phyloP scores from a whole-genome alignment of 2,113 vertebrate genomes.

The Antidorcas marsupialis region DNA sequence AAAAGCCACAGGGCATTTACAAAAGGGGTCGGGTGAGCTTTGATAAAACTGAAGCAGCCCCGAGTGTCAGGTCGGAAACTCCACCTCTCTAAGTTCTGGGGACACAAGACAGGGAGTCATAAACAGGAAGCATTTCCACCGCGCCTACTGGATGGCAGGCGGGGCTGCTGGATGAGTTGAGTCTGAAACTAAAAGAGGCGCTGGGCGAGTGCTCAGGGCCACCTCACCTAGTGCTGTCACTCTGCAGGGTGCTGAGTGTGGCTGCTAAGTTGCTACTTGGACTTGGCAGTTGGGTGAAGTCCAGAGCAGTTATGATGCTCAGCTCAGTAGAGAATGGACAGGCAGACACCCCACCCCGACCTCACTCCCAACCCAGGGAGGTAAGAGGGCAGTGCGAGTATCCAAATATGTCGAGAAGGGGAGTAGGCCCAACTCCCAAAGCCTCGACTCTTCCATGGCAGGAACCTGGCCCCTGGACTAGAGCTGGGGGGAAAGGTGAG shows the following conservation, averaged over 20 bases:
- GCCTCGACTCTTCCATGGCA: neutral
- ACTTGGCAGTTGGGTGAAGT: neutral
- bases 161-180: neutral
- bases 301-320: neutral
- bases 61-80: slow-evolving; percentile 13
- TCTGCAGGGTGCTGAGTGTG: neutral
- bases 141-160: neutral
- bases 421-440: neutral
- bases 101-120: neutral
- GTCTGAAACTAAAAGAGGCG: neutral
- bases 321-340: neutral
- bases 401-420: neutral
- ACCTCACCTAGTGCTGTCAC: neutral
- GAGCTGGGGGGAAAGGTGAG: neutral
- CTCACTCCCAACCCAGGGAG: neutral
- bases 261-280: neutral
- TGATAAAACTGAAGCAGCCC: neutral
- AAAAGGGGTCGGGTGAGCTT: neutral
- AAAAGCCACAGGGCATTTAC: slow-evolving; percentile 9
- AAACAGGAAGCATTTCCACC: slow-evolving; percentile 57
- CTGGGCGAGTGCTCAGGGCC: neutral
- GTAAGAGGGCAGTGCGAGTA: no score
- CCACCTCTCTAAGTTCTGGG: slow-evolving; percentile 20
- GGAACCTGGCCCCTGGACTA: neutral
- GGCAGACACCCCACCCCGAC: neutral